Conservation (phyloP, 2,113 vertebrate genomes). For the rabbit (Oryctolagus cuniculus) region mOryCun1.1 NC_091452.1:5817501-5818000, state of each 20-base stretch:
- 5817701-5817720: background rate
- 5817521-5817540: background rate
- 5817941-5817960: conserved; percentile 58
- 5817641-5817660: background rate
- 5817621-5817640: no score
- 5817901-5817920: no score
- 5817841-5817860: background rate
- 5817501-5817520: background rate
- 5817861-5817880: accelerated
- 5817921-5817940: background rate
- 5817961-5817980: conserved; percentile 18
- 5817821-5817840: background rate
- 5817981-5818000: conserved; percentile 80
- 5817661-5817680: background rate
- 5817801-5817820: background rate
- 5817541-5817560: background rate
- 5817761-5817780: background rate
- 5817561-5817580: background rate
- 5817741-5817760: background rate
- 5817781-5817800: background rate
- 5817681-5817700: background rate
- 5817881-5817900: no score
- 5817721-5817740: background rate
- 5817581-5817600: background rate
- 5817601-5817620: no score